Base-by-base conservation (phyloP, 2,888 invertebrate genomes). In the Polydesmus complanatus region DNA sequence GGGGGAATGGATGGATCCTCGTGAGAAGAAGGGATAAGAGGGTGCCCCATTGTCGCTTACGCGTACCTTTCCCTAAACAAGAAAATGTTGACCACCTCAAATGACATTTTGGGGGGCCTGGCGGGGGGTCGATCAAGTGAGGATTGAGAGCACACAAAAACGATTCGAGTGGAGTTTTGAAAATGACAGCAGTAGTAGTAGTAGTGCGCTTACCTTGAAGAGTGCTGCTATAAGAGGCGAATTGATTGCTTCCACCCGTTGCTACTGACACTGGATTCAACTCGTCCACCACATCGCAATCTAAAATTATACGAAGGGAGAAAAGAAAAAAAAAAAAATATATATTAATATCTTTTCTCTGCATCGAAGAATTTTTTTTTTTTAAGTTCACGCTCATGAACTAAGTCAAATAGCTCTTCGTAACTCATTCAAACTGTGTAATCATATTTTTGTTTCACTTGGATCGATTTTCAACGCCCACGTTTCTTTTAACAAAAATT, bases 161-260 rank as follows among this genome's bases (percentile, higher is more conserved):
- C n/a, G n/a, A n/a, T n/a, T n/a, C n/a, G n/a, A n/a, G n/a, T n/a
- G n/a, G n/a, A n/a, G n/a, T n/a, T n/a, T n/a, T n/a, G 48, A 48
- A 48, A 48, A 48, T n/a, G n/a, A n/a, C n/a, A n/a, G n/a, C n/a
- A n/a, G n/a, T n/a, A 21, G 19, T 14, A 52, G 19, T 19, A 52
- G 19, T 52, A 19, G 19, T 59, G 27, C 49, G 22, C 79, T 79
- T 78, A 88, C 88, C 88, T 82, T 86, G 85, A 70, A 86, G 86
- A 74, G 86, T 86, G 72, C 88, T 88, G 73, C 87, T 85, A 70
- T 87, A 80, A 67, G 88, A 88, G 69, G 83, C 85, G 67, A 81
- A 80, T 64, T 66, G 66, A 68, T 78, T 80, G 73, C 81, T 81
- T 77, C 65, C 65, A 26, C 67, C 67, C 47, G 68, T 66, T 60